Conservation (phyloP, 2,888 invertebrate species). For the Agrenia bidenticulata region DNA sequence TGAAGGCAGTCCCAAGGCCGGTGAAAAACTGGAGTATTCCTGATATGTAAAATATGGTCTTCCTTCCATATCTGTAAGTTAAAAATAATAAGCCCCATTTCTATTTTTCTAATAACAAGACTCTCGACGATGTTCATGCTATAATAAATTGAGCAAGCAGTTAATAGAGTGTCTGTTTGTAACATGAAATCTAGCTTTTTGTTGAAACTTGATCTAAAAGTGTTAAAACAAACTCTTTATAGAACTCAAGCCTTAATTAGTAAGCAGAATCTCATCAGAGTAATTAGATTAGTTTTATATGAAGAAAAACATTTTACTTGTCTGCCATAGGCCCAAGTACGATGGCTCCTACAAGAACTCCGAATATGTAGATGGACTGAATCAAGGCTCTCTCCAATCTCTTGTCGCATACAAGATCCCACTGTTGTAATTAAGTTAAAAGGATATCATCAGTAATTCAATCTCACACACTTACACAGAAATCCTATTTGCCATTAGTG, state of each 20-base stretch:
- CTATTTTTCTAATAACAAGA: no score
- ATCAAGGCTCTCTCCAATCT: conserved; percentile 80
- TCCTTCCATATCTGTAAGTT: conserved; percentile 65
- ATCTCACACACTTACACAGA: background rate
- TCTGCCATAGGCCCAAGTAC: conserved; percentile 76
- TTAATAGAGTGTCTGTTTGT: no score
- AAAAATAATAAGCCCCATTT: conserved; percentile 11
- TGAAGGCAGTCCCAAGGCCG: conserved; percentile 72
- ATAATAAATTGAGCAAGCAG: no score
- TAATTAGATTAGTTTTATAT: no score
- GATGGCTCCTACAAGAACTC: conserved; percentile 77
- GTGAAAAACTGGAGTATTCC: conserved; percentile 70
- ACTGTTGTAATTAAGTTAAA: conserved; percentile 59
- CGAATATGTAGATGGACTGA: conserved; percentile 73
- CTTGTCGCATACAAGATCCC: conserved; percentile 76
- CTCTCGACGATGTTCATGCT: no score
- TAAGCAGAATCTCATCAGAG: no score
- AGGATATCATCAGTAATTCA: background rate
- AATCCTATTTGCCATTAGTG: background rate
- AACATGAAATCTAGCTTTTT: no score
- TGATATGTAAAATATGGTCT: conserved; percentile 75
- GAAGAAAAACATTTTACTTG: conserved; percentile 60
- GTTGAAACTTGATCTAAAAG: no score
- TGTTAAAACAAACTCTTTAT: no score
- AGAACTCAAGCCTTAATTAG: no score